Conservation (phyloP, 2,888 invertebrate species). For the Entomobrya multifasciata region DNA sequence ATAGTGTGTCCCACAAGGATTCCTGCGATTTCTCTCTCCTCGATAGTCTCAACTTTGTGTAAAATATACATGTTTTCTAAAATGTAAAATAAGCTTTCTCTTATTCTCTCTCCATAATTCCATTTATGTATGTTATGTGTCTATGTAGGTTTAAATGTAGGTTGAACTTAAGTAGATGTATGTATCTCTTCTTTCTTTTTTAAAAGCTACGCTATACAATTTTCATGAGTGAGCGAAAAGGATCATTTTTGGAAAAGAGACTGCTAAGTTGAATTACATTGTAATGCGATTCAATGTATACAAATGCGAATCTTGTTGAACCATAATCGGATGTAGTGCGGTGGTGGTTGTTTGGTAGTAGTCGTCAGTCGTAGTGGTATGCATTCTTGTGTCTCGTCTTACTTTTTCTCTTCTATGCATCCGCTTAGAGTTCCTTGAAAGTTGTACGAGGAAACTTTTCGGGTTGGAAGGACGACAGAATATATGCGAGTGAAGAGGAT, state of each 20-base stretch:
- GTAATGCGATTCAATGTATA: slow-evolving; percentile 6
- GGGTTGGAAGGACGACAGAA: not conserved
- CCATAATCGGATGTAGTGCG: slow-evolving; percentile 41
- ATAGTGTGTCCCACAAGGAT: slow-evolving; percentile 51
- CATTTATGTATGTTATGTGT: not conserved
- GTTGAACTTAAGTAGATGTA: not conserved
- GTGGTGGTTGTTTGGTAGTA: not conserved
- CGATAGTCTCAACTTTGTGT: slow-evolving; percentile 1
- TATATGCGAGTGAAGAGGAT: not conserved
- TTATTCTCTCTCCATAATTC: not conserved
- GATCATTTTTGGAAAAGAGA: slow-evolving; percentile 25
- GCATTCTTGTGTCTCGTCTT: slow-evolving; percentile 27
- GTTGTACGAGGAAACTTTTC: slow-evolving; percentile 5
- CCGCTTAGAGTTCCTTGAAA: slow-evolving; percentile 25
- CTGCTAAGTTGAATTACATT: slow-evolving; percentile 11
- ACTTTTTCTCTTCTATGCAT: slow-evolving; percentile 1
- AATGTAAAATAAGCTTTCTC: not conserved
- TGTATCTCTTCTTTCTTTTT: not conserved
- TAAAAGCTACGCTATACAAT: slow-evolving; percentile 15
- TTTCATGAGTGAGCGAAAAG: slow-evolving; percentile 50
- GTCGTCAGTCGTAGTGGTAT: slow-evolving; percentile 2
- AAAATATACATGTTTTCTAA: slow-evolving; percentile 3
- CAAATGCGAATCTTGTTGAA: slow-evolving; percentile 25
- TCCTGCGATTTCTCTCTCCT: slow-evolving; percentile 54
- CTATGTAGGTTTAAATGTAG: not conserved